These are phyloP conservation scores for Leptinotarsa tumamoca DNA, from an alignment of 2,888 invertebrate genomes.

Conservation along the genomic window DNA sequence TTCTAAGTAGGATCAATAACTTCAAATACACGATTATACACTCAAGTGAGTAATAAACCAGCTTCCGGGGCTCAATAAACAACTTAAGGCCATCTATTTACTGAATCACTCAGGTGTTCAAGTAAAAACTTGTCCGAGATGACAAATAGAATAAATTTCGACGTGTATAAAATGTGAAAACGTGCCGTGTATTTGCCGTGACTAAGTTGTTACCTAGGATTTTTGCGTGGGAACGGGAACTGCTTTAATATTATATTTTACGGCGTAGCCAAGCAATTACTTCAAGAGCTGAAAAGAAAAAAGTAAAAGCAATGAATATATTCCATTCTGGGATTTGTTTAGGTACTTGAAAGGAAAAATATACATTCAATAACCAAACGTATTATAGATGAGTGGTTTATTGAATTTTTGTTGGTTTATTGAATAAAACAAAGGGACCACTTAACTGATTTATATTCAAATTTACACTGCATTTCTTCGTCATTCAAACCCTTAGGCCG, in stretches of 20 bases:
- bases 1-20: background rate
- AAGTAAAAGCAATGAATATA: background rate
- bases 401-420: too few species aligned
- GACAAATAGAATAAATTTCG: slow-evolving; percentile 26
- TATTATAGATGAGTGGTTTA: too few species aligned
- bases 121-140: slow-evolving; percentile 23
- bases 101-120: slow-evolving; percentile 25
- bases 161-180: slow-evolving; percentile 20
- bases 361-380: too few species aligned
- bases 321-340: background rate
- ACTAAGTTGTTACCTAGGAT: slow-evolving; percentile 19
- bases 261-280: slow-evolving; percentile 14
- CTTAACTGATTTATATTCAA: too few species aligned
- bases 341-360: too few species aligned
- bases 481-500: too few species aligned
- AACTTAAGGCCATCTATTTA: slow-evolving; percentile 4
- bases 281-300: background rate
- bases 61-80: slow-evolving; percentile 23
- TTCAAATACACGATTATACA: slow-evolving; percentile 19
- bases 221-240: slow-evolving; percentile 20
- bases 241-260: slow-evolving; percentile 18
- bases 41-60: slow-evolving; percentile 21
- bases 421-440: too few species aligned
- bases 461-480: too few species aligned
- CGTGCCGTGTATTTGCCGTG: slow-evolving; percentile 25